These are phyloP conservation scores for mouse (Mus musculus) DNA, from an alignment of 2,113 vertebrate genomes.

Conservation along the genomic window GRCm39 chr6:121853001-121853500, in stretches of 20 bases:
- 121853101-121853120: not conserved
- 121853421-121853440: not conserved
- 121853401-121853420: not conserved
- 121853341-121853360: not conserved
- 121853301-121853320: no score
- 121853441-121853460: not conserved
- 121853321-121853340: not conserved
- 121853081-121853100: not conserved
- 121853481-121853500: not conserved
- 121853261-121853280: not conserved
- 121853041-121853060: not conserved
- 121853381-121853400: not conserved
- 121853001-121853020: no score
- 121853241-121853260: not conserved
- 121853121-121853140: not conserved
- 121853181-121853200: not conserved
- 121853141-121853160: not conserved
- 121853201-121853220: not conserved
- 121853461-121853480: not conserved
- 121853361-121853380: not conserved
- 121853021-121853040: not conserved
- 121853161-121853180: not conserved
- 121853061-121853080: not conserved
- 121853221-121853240: not conserved
- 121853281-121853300: not conserved